Evolutionary conservation across 2,888 invertebrate genomes (phyloP), one percentile per base, ranked within the genome.

Genomic region (Lasioglossum malachurum): DNA sequence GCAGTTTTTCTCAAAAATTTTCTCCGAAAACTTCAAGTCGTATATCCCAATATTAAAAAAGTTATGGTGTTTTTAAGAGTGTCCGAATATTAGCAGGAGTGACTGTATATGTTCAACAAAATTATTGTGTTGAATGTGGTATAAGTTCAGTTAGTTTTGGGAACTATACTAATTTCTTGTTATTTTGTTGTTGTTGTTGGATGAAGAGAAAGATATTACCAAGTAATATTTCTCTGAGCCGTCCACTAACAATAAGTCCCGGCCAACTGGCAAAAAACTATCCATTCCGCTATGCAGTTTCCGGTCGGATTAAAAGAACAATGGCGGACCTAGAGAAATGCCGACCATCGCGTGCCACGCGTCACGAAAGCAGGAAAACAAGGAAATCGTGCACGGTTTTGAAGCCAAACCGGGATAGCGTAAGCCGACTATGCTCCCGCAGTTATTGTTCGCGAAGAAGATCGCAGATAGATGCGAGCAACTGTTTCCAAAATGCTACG

Each of bases 361-460:
- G 41, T 71, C 71, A 23, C 8, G 41, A 38, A 41, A 41, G 38
- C 38, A 12, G 23, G n/a, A 71, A 71, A 71, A 71, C 38, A 41
- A 38, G 41, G 35, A n/a, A 71, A 71, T 71, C 71, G n/a, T 38
- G 41, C 69, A 53, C 46, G 60, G 69, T 75, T 69, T 49, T 19
- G 14, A n/a, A 41, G 41, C 57, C 35, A 41, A 69, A 72, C 44
- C 35, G 31, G 1, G 67, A 60, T 71, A 79, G 38, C 35, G 31
- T 71, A 64, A 76, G 64, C 73, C 67, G 49, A 67, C 53, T 75
- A 44, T 69, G 41, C 49, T 57, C 27, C 35, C 41, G 53, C 27
- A 41, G 49, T 49, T 71, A 78, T 86, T 87, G 83, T 64, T 53
- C 67, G 46, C 19, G 60, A 78, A 80, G 57, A 46, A 90, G 82